phyloP scores from a whole-genome alignment of 1,140 invertebrate genomes.

The Drosophila oshimai region DNA sequence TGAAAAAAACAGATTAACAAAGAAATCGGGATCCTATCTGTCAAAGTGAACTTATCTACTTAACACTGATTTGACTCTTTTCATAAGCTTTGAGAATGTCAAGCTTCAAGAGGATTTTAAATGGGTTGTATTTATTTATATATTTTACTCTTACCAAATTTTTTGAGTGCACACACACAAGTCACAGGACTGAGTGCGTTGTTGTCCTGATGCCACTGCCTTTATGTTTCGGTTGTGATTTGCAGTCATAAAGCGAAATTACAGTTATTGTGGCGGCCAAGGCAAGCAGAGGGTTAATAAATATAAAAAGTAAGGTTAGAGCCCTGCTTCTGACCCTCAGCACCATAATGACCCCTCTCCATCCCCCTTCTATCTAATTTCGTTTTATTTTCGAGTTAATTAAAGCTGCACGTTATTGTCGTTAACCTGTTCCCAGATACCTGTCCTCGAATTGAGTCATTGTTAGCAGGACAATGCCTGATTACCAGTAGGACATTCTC shows the following conservation, averaged over 20 bases:
- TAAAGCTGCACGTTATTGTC: constrained; percentile 67
- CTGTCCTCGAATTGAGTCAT: constrained; percentile 34
- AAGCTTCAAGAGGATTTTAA: too few species aligned
- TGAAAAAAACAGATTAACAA: not conserved
- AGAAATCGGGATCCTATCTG: too few species aligned
- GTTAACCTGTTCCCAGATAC: constrained; percentile 52
- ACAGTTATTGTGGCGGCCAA: constrained; percentile 72
- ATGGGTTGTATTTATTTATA: not conserved
- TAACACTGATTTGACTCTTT: too few species aligned
- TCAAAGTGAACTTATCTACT: too few species aligned
- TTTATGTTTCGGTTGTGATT: constrained; percentile 79
- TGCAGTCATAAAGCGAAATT: constrained; percentile 81
- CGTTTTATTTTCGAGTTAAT: constrained; percentile 78
- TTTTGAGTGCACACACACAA: constrained; percentile 15
- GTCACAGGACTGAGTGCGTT: constrained; percentile 24
- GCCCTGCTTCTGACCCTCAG: not conserved
- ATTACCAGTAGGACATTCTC: constrained; percentile 17
- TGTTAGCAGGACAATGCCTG: constrained; percentile 43
- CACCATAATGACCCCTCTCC: constrained; percentile 33
- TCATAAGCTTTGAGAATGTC: too few species aligned
- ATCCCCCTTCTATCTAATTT: constrained; percentile 39
- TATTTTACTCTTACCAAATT: not conserved
- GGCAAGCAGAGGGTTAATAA: constrained; percentile 68
- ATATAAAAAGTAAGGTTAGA: constrained; percentile 73
- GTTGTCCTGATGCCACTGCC: constrained; percentile 41